Base-by-base conservation (phyloP, 2,888 invertebrate species). In the Abrostola tripartita region DNA sequence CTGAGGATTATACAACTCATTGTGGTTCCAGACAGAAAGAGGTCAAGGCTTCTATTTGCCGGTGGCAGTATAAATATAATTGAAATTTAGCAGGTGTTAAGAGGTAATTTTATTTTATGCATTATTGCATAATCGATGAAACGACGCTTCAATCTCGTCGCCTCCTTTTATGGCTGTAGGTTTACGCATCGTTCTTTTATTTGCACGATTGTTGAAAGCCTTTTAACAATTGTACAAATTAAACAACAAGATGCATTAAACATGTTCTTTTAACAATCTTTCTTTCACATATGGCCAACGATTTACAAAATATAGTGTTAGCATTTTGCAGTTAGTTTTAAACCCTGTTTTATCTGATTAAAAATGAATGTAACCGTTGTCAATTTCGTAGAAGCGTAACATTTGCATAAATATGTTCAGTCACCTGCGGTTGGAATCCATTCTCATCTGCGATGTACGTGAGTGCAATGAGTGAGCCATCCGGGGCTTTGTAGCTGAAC, bases 381-480 rank as follows among this genome's bases (percentile, higher is more conserved):
- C 44, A 65, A 50, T 52, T 71, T 68, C 68, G 58, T 38, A 42
- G 65, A 65, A 74, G 38, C 11, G 24, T 11, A 8, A 55, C 0
- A 68, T 74, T 68, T 47, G 38, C 65, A 61, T 71, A 62, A 50
- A 55, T 50, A 35, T 8, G 14, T 65, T 55, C 5, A 64, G 55
- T 75, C 75, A 94, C 95, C 90, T 95, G 95, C 9, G 96, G 96
- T 79, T 96, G 96, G 88, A 96, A 96, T 50, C 96, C 96, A 71
- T 96, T 96, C 80, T 96, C 96, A 76, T 96, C 96, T n/a, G 96
- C 96, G 41, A 95, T 95, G 82, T 96, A 97, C 9, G 95, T 93
- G 11, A 96, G 91, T 0, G 95, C 85, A 71, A 96, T 96, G 11
- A 95, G 93, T 5, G 95, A 93, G 42, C 96, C 96, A 72, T 97